Evolutionary conservation across 2,888 invertebrate species (phyloP).

Genomic region (Platerodrilus igneus): DNA sequence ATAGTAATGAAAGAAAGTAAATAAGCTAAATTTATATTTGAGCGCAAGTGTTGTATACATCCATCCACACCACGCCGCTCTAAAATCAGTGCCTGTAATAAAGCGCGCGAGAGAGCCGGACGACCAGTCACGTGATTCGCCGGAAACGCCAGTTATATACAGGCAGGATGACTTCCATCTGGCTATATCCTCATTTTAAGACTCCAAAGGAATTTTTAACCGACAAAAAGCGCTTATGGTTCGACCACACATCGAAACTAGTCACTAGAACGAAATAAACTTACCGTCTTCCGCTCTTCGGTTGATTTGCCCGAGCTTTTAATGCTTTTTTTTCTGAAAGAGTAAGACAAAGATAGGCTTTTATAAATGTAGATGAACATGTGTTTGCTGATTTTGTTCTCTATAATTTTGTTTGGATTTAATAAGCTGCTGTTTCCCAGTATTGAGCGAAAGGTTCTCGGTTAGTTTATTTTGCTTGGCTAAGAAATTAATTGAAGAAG

Average conservation of each 20-base stretch:
- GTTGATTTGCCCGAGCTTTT: slow-evolving; percentile 12
- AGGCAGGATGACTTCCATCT: slow-evolving; percentile 48
- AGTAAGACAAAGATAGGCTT: no score
- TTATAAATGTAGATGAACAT: no score
- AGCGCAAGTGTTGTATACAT: slow-evolving; percentile 6
- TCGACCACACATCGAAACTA: slow-evolving; percentile 19
- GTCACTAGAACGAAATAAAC: slow-evolving; percentile 11
- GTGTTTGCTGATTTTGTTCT: no score
- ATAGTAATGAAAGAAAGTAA: slow-evolving; percentile 10
- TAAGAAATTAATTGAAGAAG: no score
- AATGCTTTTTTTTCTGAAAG: slow-evolving; percentile 9
- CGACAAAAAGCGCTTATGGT: slow-evolving; percentile 34
- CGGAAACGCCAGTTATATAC: slow-evolving; percentile 58
- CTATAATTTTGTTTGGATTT: no score
- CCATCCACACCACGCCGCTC: slow-evolving; percentile 10
- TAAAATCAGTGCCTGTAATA: slow-evolving; percentile 21
- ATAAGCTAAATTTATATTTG: slow-evolving; percentile 17
- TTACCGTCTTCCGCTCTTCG: slow-evolving; percentile 15
- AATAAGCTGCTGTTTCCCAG: no score
- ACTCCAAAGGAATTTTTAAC: slow-evolving; percentile 43
- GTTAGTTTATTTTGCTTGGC: no score
- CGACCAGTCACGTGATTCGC: slow-evolving; percentile 47
- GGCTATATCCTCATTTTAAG: slow-evolving; percentile 45
- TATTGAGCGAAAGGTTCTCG: no score
- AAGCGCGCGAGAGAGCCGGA: slow-evolving; percentile 43